Evolutionary conservation across 1,140 invertebrate genomes (phyloP), one percentile per base, ranked within the genome.

Genomic region (Zaprionus capensis): DNA sequence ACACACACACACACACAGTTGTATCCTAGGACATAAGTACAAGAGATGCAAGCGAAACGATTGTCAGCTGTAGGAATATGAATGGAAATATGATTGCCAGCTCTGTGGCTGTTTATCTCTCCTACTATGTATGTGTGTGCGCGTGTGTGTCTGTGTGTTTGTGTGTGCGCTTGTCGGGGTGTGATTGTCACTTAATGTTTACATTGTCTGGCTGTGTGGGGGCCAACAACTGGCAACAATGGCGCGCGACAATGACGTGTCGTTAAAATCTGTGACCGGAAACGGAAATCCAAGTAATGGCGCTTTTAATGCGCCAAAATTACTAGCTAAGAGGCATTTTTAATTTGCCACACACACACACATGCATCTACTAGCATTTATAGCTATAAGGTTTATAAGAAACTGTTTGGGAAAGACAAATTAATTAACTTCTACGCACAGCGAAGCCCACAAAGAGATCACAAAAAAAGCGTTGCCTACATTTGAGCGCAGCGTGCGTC

Each of bases 251-350:
- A 75, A 64, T 71, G 59, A 49, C 59, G 59, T 5, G 22, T 61
- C 56, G 69, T 73, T 61, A 80, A 77, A 73, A 67, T 71, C 71
- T 74, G 71, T 80, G 67, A 74, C 67, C 63, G 67, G 78, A 78
- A 80, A 82, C 69, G 65, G 74, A 74, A 80, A 80, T 74, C 51
- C 70, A 34, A 70, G 56, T 78, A 78, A 80, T 80, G 66, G 44
- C 75, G 69, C 56, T 66, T 77, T 65, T 67, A 76, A 73, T 77
- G 64, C 53, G 51, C 24, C 24, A 14, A 65, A 63, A 73, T 63
- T 36, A 58, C 51, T 31, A 38, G 49, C 72, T 41, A 28, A 73
- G 70, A 69, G 70, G 66, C 69, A 56, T 57, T 78, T 74, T 74
- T 74, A 74, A 78, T 78, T 66, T 73, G 34, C 28, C 26, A 44